phyloP scores from a whole-genome alignment of 2,888 invertebrate genomes.

The Dusona sp. region DNA sequence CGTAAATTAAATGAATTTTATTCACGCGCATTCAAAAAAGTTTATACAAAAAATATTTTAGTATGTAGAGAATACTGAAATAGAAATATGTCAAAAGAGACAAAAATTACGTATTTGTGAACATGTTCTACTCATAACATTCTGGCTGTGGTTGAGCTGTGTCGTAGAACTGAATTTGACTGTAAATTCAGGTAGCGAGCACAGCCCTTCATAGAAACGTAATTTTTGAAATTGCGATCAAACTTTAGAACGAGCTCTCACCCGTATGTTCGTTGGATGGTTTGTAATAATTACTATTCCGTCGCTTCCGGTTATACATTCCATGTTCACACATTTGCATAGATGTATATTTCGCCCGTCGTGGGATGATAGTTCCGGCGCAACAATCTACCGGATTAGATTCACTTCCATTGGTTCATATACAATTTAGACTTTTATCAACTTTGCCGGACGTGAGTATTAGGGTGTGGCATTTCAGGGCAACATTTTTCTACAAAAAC shows the following conservation, averaged over 20 bases:
- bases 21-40: background rate
- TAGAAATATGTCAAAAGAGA: background rate
- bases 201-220: conserved; percentile 21
- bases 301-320: conserved; percentile 26
- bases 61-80: background rate
- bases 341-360: background rate
- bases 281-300: conserved; percentile 39
- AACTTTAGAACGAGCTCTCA: conserved; percentile 43
- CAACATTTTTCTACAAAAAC: no score
- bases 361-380: background rate
- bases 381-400: conserved; percentile 48
- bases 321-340: background rate
- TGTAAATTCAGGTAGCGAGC: conserved; percentile 8
- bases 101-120: conserved; percentile 10
- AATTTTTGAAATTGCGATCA: conserved; percentile 51
- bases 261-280: background rate
- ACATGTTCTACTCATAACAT: background rate
- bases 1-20: background rate
- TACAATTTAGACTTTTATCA: conserved; percentile 68
- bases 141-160: background rate
- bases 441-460: conserved; percentile 52
- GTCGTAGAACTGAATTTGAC: background rate
- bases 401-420: conserved; percentile 65
- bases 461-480: no score
- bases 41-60: background rate